phyloP scores from a whole-genome alignment of 2,797 vertebrate genomes.

The Gymnopithys bicolor region DNA sequence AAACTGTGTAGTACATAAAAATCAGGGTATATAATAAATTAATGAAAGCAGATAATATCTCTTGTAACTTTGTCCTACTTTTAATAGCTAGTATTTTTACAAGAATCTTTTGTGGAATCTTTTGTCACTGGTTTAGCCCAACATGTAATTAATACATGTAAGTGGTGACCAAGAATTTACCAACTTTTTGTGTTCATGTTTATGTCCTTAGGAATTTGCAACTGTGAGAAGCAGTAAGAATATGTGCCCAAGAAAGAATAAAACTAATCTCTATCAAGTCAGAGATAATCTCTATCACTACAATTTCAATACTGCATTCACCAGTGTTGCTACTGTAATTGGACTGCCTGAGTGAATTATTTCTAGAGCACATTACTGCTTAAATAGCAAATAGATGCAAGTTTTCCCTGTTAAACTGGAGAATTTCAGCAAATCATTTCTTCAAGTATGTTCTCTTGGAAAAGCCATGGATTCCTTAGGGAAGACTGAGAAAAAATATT shows the following conservation, averaged over 20 bases:
- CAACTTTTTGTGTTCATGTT: not conserved
- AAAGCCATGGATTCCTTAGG: not conserved
- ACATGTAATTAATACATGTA: not conserved
- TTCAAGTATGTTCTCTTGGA: not conserved
- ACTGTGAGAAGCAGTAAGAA: not conserved
- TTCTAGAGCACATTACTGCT: not conserved
- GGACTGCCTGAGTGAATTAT: not conserved
- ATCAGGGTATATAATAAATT: not conserved
- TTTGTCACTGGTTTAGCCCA: not conserved
- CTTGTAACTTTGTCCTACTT: not conserved
- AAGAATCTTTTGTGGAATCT: not conserved
- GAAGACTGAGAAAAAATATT: not conserved
- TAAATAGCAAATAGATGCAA: not conserved
- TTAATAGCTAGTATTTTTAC: not conserved
- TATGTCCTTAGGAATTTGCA: not conserved
- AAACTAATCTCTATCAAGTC: not conserved
- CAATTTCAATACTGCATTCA: not conserved
- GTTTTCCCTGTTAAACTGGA: not conserved
- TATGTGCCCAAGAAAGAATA: not conserved
- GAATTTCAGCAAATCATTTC: not conserved
- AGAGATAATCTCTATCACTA: not conserved
- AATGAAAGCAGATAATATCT: not conserved
- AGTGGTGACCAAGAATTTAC: not conserved
- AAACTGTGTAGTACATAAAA: not conserved
- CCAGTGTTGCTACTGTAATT: not conserved